Conservation (phyloP, 2,797 vertebrate genomes). For the Alosa sapidissima region DNA sequence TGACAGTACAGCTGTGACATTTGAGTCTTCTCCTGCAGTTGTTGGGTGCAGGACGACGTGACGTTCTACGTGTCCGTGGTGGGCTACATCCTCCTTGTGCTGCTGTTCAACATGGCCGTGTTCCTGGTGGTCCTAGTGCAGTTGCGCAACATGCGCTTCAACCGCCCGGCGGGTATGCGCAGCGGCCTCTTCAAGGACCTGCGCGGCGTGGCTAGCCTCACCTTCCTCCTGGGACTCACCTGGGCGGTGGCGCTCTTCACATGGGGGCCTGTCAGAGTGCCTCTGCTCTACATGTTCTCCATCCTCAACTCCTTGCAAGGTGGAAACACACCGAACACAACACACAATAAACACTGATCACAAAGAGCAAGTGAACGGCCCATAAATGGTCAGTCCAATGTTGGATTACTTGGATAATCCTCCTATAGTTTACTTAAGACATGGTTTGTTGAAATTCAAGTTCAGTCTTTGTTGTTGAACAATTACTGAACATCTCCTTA, state of each 20-base stretch:
- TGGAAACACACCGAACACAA: conserved; percentile 51
- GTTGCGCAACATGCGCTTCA: conserved; percentile 76
- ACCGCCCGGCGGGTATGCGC: conserved; percentile 68
- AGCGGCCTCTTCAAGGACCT: conserved; percentile 76
- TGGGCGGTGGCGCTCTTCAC: conserved; percentile 85
- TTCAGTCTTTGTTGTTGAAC: no score
- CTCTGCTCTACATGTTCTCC: conserved; percentile 85
- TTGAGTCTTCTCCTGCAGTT: conserved; percentile 66
- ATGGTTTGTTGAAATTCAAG: no score
- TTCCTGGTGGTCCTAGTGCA: conserved; percentile 86
- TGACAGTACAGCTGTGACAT: neutral
- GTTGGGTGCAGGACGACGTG: conserved; percentile 81
- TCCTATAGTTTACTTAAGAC: no score
- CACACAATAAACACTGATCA: no score
- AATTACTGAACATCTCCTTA: no score
- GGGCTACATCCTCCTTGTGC: conserved; percentile 77
- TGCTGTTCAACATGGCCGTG: conserved; percentile 80
- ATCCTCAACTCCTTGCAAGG: conserved; percentile 88
- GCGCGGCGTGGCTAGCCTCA: conserved; percentile 80
- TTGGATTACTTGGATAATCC: no score
- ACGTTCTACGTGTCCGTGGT: conserved; percentile 84
- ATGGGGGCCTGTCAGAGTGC: conserved; percentile 74
- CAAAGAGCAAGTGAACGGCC: no score
- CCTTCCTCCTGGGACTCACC: conserved; percentile 85
- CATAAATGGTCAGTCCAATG: no score